phyloP scores from a whole-genome alignment of 2,888 invertebrate genomes.

The Netelia inedita region DNA sequence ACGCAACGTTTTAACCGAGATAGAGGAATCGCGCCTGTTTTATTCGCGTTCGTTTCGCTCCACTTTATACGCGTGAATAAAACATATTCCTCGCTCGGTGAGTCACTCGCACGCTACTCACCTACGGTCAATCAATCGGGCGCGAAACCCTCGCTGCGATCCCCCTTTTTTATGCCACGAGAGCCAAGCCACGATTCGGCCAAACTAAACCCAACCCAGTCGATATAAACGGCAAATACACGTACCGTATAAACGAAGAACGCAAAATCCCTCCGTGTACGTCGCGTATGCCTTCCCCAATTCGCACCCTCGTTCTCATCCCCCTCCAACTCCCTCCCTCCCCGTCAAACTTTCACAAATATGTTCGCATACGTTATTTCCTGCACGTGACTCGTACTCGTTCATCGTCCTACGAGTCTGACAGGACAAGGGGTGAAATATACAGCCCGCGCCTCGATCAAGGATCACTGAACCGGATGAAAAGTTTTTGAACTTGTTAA shows the following conservation, averaged over 20 bases:
- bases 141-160: constrained; percentile 37
- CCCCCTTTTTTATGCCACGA: constrained; percentile 12
- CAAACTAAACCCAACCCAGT: constrained; percentile 28
- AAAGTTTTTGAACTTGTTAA: constrained; percentile 32
- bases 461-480: constrained; percentile 15
- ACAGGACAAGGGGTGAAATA: constrained; percentile 56
- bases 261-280: constrained; percentile 40
- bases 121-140: constrained; percentile 51
- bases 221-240: constrained; percentile 26
- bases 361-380: constrained; percentile 27
- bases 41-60: neutral
- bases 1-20: too few species aligned
- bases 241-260: neutral
- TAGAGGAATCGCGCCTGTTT: neutral
- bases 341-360: constrained; percentile 54
- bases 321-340: neutral
- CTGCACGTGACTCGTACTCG: constrained; percentile 58
- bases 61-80: constrained; percentile 11
- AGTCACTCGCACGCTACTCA: constrained; percentile 51
- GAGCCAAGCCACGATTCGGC: too few species aligned
- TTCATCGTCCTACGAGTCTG: constrained; percentile 55
- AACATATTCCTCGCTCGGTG: constrained; percentile 37
- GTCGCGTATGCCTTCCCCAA: constrained; percentile 35
- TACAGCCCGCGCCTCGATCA: constrained; percentile 11
- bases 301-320: constrained; percentile 55